A percentile compares a stretch with the other conserved stretches of the same genome.
phyloP scores from a whole-genome alignment of 2,888 invertebrate species.

The Aphrophora alni region DNA sequence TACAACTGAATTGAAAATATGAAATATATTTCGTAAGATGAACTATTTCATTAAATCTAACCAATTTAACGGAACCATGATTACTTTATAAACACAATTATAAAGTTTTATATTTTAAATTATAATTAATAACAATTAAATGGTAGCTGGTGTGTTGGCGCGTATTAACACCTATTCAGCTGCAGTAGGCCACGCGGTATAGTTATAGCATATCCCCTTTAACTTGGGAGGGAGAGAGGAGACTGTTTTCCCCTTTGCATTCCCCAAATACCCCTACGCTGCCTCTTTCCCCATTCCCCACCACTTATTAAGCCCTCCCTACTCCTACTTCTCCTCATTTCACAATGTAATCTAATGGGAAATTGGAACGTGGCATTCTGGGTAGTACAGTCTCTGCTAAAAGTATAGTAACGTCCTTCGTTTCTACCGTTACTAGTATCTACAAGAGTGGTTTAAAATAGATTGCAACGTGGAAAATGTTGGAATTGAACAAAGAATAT shows the following conservation, averaged over 20 bases:
- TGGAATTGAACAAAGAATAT: too few species aligned
- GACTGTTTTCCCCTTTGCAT: neutral
- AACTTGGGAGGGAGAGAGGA: neutral
- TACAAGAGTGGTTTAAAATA: too few species aligned
- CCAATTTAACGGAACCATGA: too few species aligned
- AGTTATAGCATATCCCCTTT: neutral
- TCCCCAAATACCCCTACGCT: constrained; percentile 6
- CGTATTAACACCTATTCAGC: neutral
- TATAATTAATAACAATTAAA: neutral
- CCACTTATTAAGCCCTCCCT: constrained; percentile 11
- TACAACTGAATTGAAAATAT: too few species aligned
- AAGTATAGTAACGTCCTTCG: neutral
- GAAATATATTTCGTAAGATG: too few species aligned
- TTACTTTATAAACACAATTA: neutral
- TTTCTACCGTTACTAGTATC: neutral
- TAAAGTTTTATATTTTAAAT: neutral
- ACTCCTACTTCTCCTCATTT: constrained; percentile 26
- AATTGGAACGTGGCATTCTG: constrained; percentile 33
- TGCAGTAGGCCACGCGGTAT: neutral
- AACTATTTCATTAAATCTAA: too few species aligned
- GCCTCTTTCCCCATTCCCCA: constrained; percentile 21
- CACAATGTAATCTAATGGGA: constrained; percentile 34
- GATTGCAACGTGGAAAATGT: too few species aligned
- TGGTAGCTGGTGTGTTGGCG: neutral
- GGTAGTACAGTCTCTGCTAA: constrained; percentile 35